Evolutionary conservation across 1,140 invertebrate genomes (phyloP), one percentile per base, ranked within the genome.

Genomic region (Euura saliciscinereae): DNA sequence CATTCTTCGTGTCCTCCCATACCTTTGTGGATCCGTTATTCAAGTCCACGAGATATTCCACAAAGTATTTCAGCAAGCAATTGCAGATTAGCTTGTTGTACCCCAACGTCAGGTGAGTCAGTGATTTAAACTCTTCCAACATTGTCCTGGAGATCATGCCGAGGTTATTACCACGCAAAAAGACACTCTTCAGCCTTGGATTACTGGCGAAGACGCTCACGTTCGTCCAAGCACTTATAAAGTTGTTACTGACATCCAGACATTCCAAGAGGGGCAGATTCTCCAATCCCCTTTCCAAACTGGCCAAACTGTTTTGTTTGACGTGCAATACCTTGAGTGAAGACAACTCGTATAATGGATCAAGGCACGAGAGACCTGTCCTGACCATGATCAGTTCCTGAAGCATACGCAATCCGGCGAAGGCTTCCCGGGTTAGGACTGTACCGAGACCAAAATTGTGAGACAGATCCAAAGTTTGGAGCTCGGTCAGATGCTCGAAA

Each of bases 41-140:
- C 68, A 76, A 67, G 4, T 28, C 8, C 80, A 28, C 78, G 0
- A 85, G 86, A 8, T 86, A 73, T 28, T 89, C 87, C 28, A 86
- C 85, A 0, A 91, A 79, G 8, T 89, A 83, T 71, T 87, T 83
- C 0, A 85, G 69, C 5, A 85, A 71, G 72, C 90, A 89, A 72
- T 89, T 88, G 71, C 91, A 92, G 0, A 90, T 77, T 6, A 91
- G 86, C 28, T 86, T 83, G 75, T 91, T 91, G 0, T 82, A 80
- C 0, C 86, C 84, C 0, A 91, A 44, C 11, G 84, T 85, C 0
- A 91, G 64, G 43, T 84, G 85, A 8, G 76, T 73, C 79, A 87
- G 7, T 13, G 79, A 75, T 66, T 78, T 46, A 73, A 88, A 80
- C 75, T 90, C 89, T 42, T 77, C 71, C 0, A 89, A 73, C 88